Evolutionary conservation across 1,140 invertebrate genomes (phyloP), one percentile per base, ranked within the genome.

Genomic region (Nasonia giraulti): DNA sequence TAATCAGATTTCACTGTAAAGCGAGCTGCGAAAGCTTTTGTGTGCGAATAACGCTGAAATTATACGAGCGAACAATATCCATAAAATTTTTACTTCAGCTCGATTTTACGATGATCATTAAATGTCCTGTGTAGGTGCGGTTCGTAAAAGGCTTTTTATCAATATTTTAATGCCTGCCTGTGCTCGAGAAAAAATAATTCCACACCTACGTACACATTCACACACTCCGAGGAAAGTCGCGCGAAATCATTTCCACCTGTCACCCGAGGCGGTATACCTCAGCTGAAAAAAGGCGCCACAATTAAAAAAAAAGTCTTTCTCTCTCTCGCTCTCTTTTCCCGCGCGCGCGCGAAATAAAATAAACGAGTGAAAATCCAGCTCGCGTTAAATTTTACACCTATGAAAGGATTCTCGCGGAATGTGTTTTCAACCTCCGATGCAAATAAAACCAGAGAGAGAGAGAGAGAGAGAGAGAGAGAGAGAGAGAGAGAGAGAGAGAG

Each of bases 341-440:
- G 27, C 7, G 3, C 23, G 33, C 23, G 6, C 1, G 20, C 68
- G 68, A n/a, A n/a, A 62, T 62, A 62, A 20, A 62, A 55, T 55
- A 62, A 62, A n/a, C 17, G 55, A n/a, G 55, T 3, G 17, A 8
- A 62, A 62, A 20, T 62, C 17, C 55, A 2, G 68, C 68, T 71
- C 68, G 23, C 23, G 31, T 71, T 71, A 71, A 71, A 71, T 71
- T 71, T 71, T 17, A 31, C 68, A 11, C 68, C 68, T 71, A 31
- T 71, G 68, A 71, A 33, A 71, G 68, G 68, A 71, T 31, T 71
- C 68, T 4, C 68, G 10, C 2, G 68, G 11, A 71, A 71, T 31
- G 31, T 71, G 68, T 71, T 71, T 71, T 71, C 68, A 71, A 62
- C 68, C 68, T 31, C 68, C 68, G 27, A 71, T 71, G 68, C 10